phyloP scores from a whole-genome alignment of 2,888 invertebrate species.

The Plebejus melissa region DNA sequence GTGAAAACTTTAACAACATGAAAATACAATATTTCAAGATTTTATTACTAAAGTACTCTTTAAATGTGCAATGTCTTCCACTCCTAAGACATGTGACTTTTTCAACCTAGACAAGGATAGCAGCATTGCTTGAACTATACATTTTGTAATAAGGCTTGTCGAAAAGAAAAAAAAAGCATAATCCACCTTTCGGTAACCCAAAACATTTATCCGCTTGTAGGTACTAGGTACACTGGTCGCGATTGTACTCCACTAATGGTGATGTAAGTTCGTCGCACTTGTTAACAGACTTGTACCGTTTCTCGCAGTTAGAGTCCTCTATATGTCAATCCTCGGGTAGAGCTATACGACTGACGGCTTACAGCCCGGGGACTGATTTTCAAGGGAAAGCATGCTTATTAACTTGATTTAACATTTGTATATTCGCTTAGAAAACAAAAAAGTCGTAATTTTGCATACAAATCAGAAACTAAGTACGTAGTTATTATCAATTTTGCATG shows the following conservation, averaged over 20 bases:
- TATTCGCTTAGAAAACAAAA: not conserved
- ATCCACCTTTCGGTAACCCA: not conserved
- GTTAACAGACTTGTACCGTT: conserved; percentile 11
- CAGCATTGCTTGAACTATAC: too few relatives aligned
- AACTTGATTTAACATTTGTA: conserved; percentile 1
- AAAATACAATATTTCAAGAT: too few relatives aligned
- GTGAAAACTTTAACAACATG: not conserved
- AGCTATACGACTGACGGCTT: not conserved
- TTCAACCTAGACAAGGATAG: not conserved
- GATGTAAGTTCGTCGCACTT: not conserved
- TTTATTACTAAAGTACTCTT: too few relatives aligned
- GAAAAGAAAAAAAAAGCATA: not conserved
- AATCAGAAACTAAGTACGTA: not conserved
- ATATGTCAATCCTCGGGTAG: conserved; percentile 1
- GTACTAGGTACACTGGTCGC: not conserved
- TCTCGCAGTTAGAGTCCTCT: conserved; percentile 4
- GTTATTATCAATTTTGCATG: too few relatives aligned
- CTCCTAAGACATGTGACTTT: too few relatives aligned
- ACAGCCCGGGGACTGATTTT: not conserved
- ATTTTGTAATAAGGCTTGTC: not conserved
- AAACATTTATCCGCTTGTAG: not conserved
- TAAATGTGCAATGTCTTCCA: too few relatives aligned
- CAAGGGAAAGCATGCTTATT: not conserved
- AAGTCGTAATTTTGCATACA: not conserved
- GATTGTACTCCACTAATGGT: not conserved